Conservation (phyloP, 2,888 invertebrate genomes). For the Parelbella ahira region DNA sequence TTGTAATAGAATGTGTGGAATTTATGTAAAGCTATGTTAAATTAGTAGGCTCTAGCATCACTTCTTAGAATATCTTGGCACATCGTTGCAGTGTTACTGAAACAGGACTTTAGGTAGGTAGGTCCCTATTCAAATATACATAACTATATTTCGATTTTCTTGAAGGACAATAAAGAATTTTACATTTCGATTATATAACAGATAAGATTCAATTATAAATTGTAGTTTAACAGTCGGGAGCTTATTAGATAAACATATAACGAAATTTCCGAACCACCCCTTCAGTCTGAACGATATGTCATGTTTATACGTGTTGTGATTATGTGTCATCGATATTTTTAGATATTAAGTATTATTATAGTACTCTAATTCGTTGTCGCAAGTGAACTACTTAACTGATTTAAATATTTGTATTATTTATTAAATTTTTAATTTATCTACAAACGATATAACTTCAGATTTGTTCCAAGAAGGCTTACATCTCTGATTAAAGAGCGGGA, state of each 20-base stretch:
- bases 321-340: too few species aligned
- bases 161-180: conserved; percentile 22
- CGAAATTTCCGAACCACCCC: conserved; percentile 13
- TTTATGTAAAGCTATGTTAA: conserved; percentile 25
- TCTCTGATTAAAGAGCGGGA: too few species aligned
- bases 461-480: too few species aligned
- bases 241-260: conserved; percentile 23
- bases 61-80: conserved; percentile 19
- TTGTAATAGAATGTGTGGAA: conserved; percentile 25
- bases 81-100: conserved; percentile 7
- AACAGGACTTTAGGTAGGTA: conserved; percentile 24
- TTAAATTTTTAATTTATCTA: too few species aligned
- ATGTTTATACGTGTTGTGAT: conserved; percentile 7
- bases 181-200: conserved; percentile 20
- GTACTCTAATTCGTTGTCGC: too few species aligned
- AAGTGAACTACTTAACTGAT: too few species aligned
- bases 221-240: conserved; percentile 16
- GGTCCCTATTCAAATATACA: conserved; percentile 24
- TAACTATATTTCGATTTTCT: conserved; percentile 9
- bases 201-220: conserved; percentile 12
- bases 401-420: too few species aligned
- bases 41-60: too few species aligned
- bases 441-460: too few species aligned
- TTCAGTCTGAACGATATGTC: conserved; percentile 12
- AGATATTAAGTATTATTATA: too few species aligned